Evolutionary conservation across 1,140 invertebrate species (phyloP).

Genomic region (Helicoverpa zea): DNA sequence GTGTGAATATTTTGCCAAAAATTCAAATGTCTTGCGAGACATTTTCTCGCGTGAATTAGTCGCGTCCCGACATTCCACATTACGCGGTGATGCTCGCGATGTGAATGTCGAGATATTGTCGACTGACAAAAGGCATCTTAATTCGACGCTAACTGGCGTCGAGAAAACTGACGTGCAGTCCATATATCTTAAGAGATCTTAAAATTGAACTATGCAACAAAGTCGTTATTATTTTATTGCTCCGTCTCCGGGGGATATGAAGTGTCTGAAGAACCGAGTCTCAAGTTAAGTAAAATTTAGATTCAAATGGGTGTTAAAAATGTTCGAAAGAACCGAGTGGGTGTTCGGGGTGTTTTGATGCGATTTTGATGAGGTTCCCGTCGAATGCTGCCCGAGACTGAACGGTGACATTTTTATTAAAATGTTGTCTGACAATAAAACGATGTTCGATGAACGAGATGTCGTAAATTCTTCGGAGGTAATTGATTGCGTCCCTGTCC

Average conservation of each 20-base stretch:
- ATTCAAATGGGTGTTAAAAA: constrained; percentile 75
- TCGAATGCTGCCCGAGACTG: constrained; percentile 45
- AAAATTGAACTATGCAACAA: constrained; percentile 58
- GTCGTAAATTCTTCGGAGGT: constrained; percentile 58
- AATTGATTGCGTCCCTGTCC: constrained; percentile 58
- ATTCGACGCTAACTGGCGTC: constrained; percentile 55
- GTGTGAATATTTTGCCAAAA: constrained; percentile 63
- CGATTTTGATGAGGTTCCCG: constrained; percentile 70
- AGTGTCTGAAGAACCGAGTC: constrained; percentile 59
- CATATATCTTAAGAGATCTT: constrained; percentile 43
- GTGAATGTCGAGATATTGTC: constrained; percentile 65
- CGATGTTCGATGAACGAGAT: constrained; percentile 59
- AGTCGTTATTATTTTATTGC: constrained; percentile 71
- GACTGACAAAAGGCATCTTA: constrained; percentile 64
- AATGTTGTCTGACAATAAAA: constrained; percentile 58
- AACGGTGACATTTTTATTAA: constrained; percentile 64
- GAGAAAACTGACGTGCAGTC: constrained; percentile 52
- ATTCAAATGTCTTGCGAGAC: constrained; percentile 66
- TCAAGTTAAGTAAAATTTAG: constrained; percentile 70
- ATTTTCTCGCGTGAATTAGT: constrained; percentile 80
- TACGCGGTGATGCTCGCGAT: constrained; percentile 57
- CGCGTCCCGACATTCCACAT: constrained; percentile 75
- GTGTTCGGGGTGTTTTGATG: constrained; percentile 64
- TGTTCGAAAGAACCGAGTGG: constrained; percentile 58
- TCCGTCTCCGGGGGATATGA: constrained; percentile 59